Evolutionary conservation across 2,797 vertebrate species (phyloP), one percentile per base, ranked within the genome.

Genomic region (Odontamblyopus lacepedii): DNA sequence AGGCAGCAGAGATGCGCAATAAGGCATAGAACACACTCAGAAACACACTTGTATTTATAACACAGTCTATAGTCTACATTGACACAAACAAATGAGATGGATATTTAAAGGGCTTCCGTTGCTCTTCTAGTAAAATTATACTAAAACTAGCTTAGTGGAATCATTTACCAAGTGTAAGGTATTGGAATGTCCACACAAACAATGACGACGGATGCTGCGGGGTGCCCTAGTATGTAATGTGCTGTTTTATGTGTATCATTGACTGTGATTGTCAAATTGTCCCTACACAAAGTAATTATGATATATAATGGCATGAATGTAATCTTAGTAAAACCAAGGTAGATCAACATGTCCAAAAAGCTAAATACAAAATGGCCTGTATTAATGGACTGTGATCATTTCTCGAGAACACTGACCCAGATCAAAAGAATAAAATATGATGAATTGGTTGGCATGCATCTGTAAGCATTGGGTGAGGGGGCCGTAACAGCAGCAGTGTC

Each of bases 1-100:
- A 97, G 95, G 96, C 96, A 96, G 95, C 95, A 94, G 93, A 93
- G 91, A 96, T 93, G 93, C 85, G 85, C 92, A 90, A 92, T 97
- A 97, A 97, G 96, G 96, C 96, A 92, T 92, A 91, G 90, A 90
- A 90, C 85, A 86, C 74, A 81, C 74, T 81, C 72, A 38, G 65
- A 83, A 83, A 86, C 80, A 83, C 82, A 85, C 81, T 78, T 72
- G 81, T 78, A 73, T 79, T 80, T 73, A 80, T 78, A 81, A 87
- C 84, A 83, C 81, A 32, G 79, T 82, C 82, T 86, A 77, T 79
- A 81, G 85, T 85, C 38, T 44, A 89, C 80, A 83, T 84, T 77
- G 78, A 90, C 83, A 89, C 82, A 2, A 57, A 90, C 77, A 72
- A 61, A 84, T 89, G 83, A 84, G 78, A 82, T 88, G 86, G 86